Evolutionary conservation across 2,888 invertebrate species (phyloP), one percentile per base, ranked within the genome.

Genomic region (Chalcosyrphus nemorum): DNA sequence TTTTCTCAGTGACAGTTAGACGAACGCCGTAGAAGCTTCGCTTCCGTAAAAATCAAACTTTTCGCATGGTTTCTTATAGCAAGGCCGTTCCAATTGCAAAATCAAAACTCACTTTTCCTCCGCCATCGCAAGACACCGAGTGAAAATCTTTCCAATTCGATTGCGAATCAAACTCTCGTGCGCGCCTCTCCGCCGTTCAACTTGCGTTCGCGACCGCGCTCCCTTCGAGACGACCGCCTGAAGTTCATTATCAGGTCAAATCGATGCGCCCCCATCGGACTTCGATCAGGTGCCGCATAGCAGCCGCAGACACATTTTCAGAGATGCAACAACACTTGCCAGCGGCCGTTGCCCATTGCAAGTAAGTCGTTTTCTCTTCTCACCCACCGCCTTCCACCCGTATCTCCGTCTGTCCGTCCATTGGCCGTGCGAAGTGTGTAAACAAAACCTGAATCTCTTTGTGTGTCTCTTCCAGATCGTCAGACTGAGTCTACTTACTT

Each of bases 1-100:
- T 80, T 84, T 70, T 43, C 57, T 84, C 80, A 80, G 84, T 84
- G 84, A 84, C 84, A 80, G 84, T 43, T 70, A 80, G 80, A 75
- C 74, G 65, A 70, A 84, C 68, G 78, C 68, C 63, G 74, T 65
- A 50, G 32, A 24, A 68, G 57, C 29, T 80, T 72, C 70, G 59
- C 43, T 80, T 56, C 38, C 24, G 32, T 38, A 70, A 2, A 74
- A 78, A 24, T 59, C 41, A 19, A 56, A 35, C 7, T 75, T 66
- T 72, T 78, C 43, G 65, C 82, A 66, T 74, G 32, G 65, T 80
- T 29, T n/a, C n/a, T n/a, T 56, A 57, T 35, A 56, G 63, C 84
- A 84, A 84, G 84, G 84, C 78, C 78, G 78, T 84, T 56, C 47
- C 63, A 57, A 77, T 43, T 66, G 32, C 59, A 61, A 63, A 77